Evolutionary conservation across 2,888 invertebrate species (phyloP), one percentile per base, ranked within the genome.

Genomic region (Tuberolachnus salignus): DNA sequence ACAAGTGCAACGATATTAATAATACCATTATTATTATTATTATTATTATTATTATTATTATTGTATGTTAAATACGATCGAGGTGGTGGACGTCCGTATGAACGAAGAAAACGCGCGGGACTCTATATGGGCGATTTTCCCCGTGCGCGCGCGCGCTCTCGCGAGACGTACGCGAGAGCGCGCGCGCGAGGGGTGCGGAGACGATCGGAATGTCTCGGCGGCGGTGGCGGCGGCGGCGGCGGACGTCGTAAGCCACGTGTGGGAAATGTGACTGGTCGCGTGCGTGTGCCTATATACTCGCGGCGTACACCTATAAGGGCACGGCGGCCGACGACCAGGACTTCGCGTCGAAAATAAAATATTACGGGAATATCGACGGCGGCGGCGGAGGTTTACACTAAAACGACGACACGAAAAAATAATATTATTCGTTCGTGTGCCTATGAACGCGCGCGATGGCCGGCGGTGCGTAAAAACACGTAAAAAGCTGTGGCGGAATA

Each of bases 221-320:
- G 34, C 34, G 34, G 34, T 6, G 34, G 19, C 53, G 57, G 34
- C 34, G 34, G 34, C 34, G 34, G 19, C 53, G 57, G 11, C 53
- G 57, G 44, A 57, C 75, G 57, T 59, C 61, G 72, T 21, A 59
- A 75, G 75, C 75, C 75, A 75, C 75, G 75, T 75, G 75, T 75
- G 57, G 67, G 34, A 75, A 75, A 67, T 67, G 75, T 67, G 66
- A 75, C 66, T 57, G 61, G 61, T 72, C 72, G 72, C 72, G 61
- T 34, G 61, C 61, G 61, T 70, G 34, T 34, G 34, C 34, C 34
- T 34, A n/a, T n/a, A n/a, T n/a, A 34, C 34, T 34, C 34, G 34
- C 6, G 6, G 34, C 34, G 3, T 34, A 34, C 34, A 34, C 34
- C 6, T 34, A 34, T 34, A 34, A 34, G 3, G 6, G 34, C 34